phyloP scores from a whole-genome alignment of 1,140 invertebrate species.

The Neelides sp. region DNA sequence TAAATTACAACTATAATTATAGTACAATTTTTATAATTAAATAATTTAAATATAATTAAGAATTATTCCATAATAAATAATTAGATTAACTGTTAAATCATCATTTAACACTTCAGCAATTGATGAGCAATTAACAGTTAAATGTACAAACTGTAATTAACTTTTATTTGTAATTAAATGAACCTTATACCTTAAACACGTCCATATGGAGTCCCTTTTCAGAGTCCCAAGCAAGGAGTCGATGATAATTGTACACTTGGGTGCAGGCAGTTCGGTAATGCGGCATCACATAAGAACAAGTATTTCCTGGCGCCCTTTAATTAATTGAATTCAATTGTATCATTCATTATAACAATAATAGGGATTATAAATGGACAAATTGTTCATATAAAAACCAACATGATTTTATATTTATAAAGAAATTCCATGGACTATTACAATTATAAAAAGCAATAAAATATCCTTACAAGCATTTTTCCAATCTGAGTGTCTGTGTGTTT shows the following conservation, averaged over 20 bases:
- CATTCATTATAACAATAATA: conserved; percentile 12
- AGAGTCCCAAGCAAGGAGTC: conserved; percentile 70
- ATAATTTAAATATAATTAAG: not conserved
- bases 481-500: conserved; percentile 65
- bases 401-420: not conserved
- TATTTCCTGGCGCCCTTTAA: conserved; percentile 55
- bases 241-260: conserved; percentile 74
- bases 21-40: not conserved
- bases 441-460: not conserved
- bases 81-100: not conserved
- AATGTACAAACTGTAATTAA: not conserved
- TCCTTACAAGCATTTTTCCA: conserved; percentile 67
- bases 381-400: not conserved
- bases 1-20: not conserved
- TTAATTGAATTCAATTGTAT: conserved; percentile 28
- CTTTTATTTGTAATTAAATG: not conserved
- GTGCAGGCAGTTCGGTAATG: conserved; percentile 67
- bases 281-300: conserved; percentile 63
- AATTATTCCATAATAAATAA: not conserved
- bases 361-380: conserved; percentile 3
- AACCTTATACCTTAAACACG: conserved; percentile 69
- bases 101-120: not conserved
- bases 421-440: not conserved
- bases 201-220: conserved; percentile 69
- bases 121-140: not conserved